Conservation (phyloP, 2,797 vertebrate genomes). For the Trachops cirrhosus region DNA sequence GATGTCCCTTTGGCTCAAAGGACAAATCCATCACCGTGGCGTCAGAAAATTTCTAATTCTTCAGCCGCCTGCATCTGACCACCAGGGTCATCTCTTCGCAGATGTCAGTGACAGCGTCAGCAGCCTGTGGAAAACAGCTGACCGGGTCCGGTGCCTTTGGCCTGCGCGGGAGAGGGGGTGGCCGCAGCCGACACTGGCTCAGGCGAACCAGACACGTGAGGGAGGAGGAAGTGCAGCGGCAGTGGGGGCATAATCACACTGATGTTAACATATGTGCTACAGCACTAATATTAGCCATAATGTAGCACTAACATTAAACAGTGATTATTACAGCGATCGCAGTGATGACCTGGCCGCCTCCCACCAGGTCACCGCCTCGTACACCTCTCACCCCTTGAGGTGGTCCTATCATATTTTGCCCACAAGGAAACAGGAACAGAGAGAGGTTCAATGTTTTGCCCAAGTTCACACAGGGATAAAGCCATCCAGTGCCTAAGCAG, state of each 20-base stretch:
- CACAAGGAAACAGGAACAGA: background rate
- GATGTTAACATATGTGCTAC: background rate
- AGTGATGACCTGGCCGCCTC: background rate
- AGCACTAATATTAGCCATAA: accelerated
- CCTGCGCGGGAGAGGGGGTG: background rate
- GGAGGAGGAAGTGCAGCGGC: background rate
- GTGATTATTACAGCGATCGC: background rate
- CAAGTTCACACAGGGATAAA: background rate
- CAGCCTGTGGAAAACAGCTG: background rate
- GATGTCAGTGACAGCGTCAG: background rate
- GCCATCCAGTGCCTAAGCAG: background rate
- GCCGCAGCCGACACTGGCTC: accelerated
- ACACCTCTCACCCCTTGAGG: too few species aligned
- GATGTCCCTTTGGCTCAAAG: background rate
- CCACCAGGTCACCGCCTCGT: accelerated
- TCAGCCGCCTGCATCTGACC: background rate
- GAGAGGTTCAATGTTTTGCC: background rate
- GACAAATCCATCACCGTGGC: background rate
- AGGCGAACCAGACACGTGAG: accelerated
- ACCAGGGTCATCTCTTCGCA: background rate
- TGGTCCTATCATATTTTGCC: too few species aligned
- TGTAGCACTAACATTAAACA: background rate
- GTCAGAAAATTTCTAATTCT: background rate
- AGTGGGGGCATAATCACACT: background rate
- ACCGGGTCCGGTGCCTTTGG: background rate